These are phyloP conservation scores for Belgica antarctica DNA, from an alignment of 2,888 invertebrate genomes.

Conservation along the genomic window DNA sequence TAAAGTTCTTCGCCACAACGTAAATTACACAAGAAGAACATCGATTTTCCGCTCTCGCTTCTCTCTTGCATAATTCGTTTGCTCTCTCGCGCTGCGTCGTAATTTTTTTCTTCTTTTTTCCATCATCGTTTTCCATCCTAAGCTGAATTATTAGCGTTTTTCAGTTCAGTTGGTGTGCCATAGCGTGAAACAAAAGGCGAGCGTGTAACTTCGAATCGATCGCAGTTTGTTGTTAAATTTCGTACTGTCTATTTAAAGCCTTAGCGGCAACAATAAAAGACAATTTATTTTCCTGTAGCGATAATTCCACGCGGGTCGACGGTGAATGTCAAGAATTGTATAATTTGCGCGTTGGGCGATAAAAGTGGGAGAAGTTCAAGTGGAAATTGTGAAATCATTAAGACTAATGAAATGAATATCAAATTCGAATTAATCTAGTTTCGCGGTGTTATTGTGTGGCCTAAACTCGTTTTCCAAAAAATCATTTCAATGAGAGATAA, in stretches of 20 bases:
- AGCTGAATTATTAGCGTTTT: conserved; percentile 6
- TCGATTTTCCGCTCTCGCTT: conserved; percentile 9
- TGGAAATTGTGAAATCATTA: background rate
- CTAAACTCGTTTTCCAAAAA: background rate
- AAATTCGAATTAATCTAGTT: conserved; percentile 11
- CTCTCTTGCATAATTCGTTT: background rate
- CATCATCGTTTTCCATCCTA: background rate
- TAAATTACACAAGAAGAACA: no score
- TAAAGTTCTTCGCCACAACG: no score
- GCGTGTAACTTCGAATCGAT: background rate
- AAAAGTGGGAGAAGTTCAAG: background rate
- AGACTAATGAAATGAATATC: background rate
- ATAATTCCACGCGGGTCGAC: conserved; percentile 11
- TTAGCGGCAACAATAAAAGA: background rate
- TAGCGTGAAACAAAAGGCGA: conserved; percentile 9
- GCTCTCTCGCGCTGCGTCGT: conserved; percentile 9
- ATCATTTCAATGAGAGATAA: conserved; percentile 10
- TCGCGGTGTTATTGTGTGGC: background rate
- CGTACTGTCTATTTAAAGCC: background rate
- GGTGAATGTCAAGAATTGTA: background rate
- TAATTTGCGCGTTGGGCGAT: background rate
- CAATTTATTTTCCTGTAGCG: background rate
- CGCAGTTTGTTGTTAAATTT: background rate
- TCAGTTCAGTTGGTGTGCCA: background rate
- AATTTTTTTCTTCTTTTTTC: conserved; percentile 5